Evolutionary conservation across 2,888 invertebrate species (phyloP), one percentile per base, ranked within the genome.

Genomic region (Melinopterus prodromus): DNA sequence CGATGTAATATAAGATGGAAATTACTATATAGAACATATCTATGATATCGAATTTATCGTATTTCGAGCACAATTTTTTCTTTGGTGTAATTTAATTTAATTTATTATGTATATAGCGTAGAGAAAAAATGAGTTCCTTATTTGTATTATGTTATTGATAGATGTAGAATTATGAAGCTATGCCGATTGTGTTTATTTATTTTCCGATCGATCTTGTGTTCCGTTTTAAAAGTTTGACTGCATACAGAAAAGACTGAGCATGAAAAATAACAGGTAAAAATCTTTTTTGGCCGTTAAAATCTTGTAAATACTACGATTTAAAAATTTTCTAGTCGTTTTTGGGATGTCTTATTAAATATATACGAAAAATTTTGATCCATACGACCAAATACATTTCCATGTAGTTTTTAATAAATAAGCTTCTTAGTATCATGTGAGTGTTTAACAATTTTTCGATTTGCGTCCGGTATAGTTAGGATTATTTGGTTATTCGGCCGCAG

Each of bases 161-260:
- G 26, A 26, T 26, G 26, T 26, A 26, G 26, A 26, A 26, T 26
- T 26, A 26, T 26, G 26, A 26, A 26, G 26, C 26, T 26, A 26
- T 53, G 53, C 53, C 53, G 53, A 53, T 53, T 53, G 53, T 53
- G 53, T 53, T 53, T 53, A 53, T 53, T 53, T 53, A 53, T 53
- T 53, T 53, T 53, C 53, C 53, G 53, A 53, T 53, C 5, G 12
- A 9, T 53, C 53, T 53, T 53, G 53, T 53, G 53, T 53, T 53
- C 53, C 12, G 53, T 53, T 53, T 2, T 12, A 53, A 53, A 53
- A 53, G 53, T 7, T 53, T 53, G 53, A 53, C 53, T 53, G 53
- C 53, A 53, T 53, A 53, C 53, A 53, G 53, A 53, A 53, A 53
- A 53, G 53, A 53, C 53, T 53, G 53, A 53, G 53, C 53, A 53